Conservation (phyloP, 1,140 invertebrate species). For the Drosophila kohkoa region DNA sequence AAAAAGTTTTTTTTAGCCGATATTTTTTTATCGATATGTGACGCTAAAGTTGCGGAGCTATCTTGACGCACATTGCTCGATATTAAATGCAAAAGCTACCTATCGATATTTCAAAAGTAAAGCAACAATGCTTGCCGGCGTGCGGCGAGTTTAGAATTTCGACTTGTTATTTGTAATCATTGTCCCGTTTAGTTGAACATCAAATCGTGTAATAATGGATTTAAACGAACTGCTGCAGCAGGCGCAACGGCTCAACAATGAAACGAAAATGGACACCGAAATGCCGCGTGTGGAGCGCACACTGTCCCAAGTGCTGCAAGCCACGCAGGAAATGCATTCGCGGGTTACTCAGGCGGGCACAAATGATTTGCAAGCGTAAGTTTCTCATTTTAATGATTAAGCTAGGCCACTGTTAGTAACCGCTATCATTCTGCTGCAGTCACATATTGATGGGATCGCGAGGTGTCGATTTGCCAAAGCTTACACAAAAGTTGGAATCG, state of each 20-base stretch:
- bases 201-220: constrained; percentile 84
- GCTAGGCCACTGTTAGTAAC: too few relatives aligned
- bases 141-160: neutral
- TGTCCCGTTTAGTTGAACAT: neutral
- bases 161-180: neutral
- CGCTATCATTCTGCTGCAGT: constrained; percentile 85
- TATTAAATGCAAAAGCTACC: neutral
- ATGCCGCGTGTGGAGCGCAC: constrained; percentile 95
- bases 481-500: constrained; percentile 95
- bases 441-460: constrained; percentile 96
- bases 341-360: constrained; percentile 92
- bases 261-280: constrained; percentile 93
- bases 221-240: constrained; percentile 95
- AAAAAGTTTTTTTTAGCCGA: too few relatives aligned
- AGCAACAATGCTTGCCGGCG: constrained; percentile 11
- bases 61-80: too few relatives aligned
- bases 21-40: too few relatives aligned
- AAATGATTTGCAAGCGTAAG: constrained; percentile 97
- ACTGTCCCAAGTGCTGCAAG: constrained; percentile 95
- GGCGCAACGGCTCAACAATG: constrained; percentile 95
- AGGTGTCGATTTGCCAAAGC: constrained; percentile 96
- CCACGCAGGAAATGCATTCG: constrained; percentile 95
- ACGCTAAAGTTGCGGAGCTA: too few relatives aligned
- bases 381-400: constrained; percentile 29
- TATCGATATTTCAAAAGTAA: constrained; percentile 12